Evolutionary conservation across 2,888 invertebrate species (phyloP), one percentile per base, ranked within the genome.

Genomic region (Ornithoptera alexandrae): DNA sequence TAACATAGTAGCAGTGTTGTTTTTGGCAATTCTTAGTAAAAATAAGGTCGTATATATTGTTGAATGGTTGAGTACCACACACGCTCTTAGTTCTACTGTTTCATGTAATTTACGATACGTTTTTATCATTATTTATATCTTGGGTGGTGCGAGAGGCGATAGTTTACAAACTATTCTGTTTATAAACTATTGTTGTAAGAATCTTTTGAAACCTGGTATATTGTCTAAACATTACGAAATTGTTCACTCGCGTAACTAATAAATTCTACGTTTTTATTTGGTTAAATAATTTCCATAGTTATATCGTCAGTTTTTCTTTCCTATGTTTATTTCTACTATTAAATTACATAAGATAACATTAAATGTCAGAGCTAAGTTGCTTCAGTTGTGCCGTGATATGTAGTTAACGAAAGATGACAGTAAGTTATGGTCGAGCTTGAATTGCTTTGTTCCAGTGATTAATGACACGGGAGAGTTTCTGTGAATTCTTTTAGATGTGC

Each of bases 11-110:
- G 22, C 22, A 22, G 76, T 82, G 79, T 81, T 84, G 84, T 85
- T 86, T 82, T 84, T 85, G 80, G 78, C 81, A 81, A 74, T 75
- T 83, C 82, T 88, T 84, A 89, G 86, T 89, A 83, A 62, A 65
- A 69, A 75, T 78, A 72, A 78, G 73, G 78, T 76, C 76, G 77
- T 66, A 46, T 68, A 60, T 72, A 67, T 56, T 67, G 53, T 56
- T 62, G 62, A 62, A 46, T 42, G 62, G 57, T 57, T 58, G 42
- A 61, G 57, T 50, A 65, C 57, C 10, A 62, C 62, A 58, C 62
- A 18, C 42, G 62, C 24, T 65, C 20, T 50, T 36, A 46, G 58
- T 69, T 42, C 30, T 30, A 56, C 30, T 57, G 56, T 64, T 36
- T 64, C 30, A 60, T 57, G 20, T 64, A 59, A 66, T 66, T 69